Evolutionary conservation across 1,140 invertebrate species (phyloP).

Genomic region (Babylonia areolata): DNA sequence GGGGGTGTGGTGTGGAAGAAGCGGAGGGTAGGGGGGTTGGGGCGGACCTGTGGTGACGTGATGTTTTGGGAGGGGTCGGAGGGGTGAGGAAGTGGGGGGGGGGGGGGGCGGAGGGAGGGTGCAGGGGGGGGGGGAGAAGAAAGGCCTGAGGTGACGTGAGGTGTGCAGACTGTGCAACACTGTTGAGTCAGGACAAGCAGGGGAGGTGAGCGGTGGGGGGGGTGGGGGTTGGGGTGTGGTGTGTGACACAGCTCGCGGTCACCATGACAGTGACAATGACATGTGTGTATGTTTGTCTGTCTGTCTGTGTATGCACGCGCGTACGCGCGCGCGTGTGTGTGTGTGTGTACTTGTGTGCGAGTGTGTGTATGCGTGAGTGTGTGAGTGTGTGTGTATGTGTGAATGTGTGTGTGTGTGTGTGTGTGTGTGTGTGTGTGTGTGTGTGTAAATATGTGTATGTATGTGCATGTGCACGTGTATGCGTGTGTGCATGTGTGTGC

Average conservation of each 20-base stretch:
- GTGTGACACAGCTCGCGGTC: neutral
- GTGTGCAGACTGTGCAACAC: neutral
- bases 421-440: neutral
- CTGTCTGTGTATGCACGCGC: no score
- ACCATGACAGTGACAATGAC: neutral
- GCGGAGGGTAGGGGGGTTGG: neutral
- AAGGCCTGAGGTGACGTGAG: neutral
- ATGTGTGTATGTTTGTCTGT: neutral
- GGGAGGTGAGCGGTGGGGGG: neutral
- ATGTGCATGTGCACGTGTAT: neutral
- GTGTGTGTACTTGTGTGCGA: neutral
- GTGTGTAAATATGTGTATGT: slow-evolving; percentile 13
- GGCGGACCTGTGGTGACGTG: neutral
- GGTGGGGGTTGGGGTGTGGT: neutral
- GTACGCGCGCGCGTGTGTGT: no score
- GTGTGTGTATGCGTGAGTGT: neutral
- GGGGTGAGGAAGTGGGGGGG: neutral
- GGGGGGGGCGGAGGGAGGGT: neutral
- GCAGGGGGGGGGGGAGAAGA: neutral
- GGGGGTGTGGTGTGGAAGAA: no score
- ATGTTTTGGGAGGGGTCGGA: no score
- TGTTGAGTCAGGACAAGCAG: neutral
- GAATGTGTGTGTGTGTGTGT: slow-evolving; percentile 8
- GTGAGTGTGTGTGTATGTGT: neutral
- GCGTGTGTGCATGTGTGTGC: slow-evolving; percentile 12